Base-by-base conservation (phyloP, 1,140 invertebrate genomes). In the Nilaparvata lugens region DNA sequence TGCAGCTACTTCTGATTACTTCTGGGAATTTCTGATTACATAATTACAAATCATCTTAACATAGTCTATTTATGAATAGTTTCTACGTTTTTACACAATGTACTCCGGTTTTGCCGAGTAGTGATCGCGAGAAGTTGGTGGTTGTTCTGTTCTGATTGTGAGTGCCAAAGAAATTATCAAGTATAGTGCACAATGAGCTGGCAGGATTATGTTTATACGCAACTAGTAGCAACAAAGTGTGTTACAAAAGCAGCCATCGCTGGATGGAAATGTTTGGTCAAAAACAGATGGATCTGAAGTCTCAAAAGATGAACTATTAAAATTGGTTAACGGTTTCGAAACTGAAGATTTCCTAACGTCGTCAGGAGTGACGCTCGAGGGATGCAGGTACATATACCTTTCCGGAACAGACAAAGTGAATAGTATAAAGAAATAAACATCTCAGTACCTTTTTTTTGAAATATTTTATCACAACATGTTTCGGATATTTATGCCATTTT, bases 161-260 rank as follows among this genome's bases (percentile, higher is more conserved):
- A 25, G 58, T 60, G 58, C 16, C 23, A 23, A 60, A 35, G 28
- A 42, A 51, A 60, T 65, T 31, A 51, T 56, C 62, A 56, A 51
- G 60, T 62, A 61, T 38, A 58, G 58, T 56, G 51, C 73, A 86
- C 76, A 74, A 95, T 94, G 91, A 94, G 91, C 85, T 96, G 93
- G 93, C 91, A 95, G 87, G 90, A 93, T 86, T 96, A 96, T 82
- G 90, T 96, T 75, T 91, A 95, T 81, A 95, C 93, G 83, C 92
- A 96, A 81, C 86, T 95, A 80, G 82, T 95, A 78, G 90, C 90
- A 71, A 92, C 90, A 72, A 86, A 85, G 77, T 93, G 89, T 85
- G 89, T 93, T 68, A 88, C 85, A 76, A 92, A 92, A 83, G 92
- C 92, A 68, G 91, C 89, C 66, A 96, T 95, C 75, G 91, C 89